Evolutionary conservation across 1,140 invertebrate genomes (phyloP), one percentile per base, ranked within the genome.

Genomic region (Eumaeus atala): DNA sequence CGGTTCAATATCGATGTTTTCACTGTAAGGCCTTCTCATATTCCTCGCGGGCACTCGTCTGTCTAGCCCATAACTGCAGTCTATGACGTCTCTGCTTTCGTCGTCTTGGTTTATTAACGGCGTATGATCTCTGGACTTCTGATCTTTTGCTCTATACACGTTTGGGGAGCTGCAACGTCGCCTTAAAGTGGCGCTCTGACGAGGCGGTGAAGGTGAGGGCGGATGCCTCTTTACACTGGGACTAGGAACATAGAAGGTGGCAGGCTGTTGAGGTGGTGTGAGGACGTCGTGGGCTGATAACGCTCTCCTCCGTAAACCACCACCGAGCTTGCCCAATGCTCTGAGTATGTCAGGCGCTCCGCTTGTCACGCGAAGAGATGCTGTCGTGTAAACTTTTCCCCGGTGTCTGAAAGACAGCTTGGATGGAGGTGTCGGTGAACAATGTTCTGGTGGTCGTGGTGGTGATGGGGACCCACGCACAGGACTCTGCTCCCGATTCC

Each of bases 241-340:
- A 75, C 89, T 91, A 33, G 92, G 92, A 12, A 93, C 92, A 67
- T 93, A 93, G 69, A 93, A 93, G 34, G 90, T 92, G 0, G 91
- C 84, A 28, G 88, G 85, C 55, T 86, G 84, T 38, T 72, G 81
- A 0, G 81, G 86, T 47, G 82, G 87, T 49, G 88, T 78, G 35
- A 92, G 89, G 9, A 92, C 90, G 57, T 93, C 92, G 52, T 92
- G 90, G 5, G 92, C 92, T 42, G 91, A 92, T 11, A 92, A 64
- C 0, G 91, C 90, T 64, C 92, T 87, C 53, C 91, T 80, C 49
- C 91, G 74, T 48, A 93, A 78, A 1, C 92, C 92, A 5, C 90
- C 91, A 50, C 92, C 92, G 54, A 93, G 88, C 59, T 92, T 91
- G 37, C 90, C 92, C 49, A 93, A 84, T 21, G 89, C 91, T n/a